Base-by-base conservation (phyloP, 2,113 vertebrate genomes). In the Thomomys bottae region DNA sequence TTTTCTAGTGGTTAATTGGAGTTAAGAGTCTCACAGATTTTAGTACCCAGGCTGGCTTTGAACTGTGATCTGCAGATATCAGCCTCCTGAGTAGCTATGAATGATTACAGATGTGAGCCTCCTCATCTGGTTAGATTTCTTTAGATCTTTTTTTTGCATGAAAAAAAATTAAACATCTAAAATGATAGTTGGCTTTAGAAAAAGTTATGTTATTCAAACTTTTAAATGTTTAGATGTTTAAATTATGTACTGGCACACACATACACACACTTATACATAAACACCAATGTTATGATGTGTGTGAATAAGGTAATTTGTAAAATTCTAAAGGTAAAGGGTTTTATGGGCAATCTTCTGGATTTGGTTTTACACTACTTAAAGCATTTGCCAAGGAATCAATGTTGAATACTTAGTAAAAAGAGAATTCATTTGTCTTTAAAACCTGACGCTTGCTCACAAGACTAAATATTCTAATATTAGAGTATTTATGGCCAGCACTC, bases 381-480 rank as follows among this genome's bases (percentile, higher is more conserved):
- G 30, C 8, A 77, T 68, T 80, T 84, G 34, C 61, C 57, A 83
- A 81, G 9, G 45, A 94, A 66, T n/a, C 66, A 83, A 30, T 78
- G 32, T 68, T 92, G 12, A 70, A 30, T 78, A 84, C 38, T 73
- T 81, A 54, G 24, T 85, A 36, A 86, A 88, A 85, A 89, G 49
- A 57, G 45, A 84, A 45, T 45, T 45, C 45, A 45, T 28, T 92
- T 95, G 57, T 82, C 59, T 92, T 95, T 73, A 63, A 95, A 88
- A 68, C 34, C 17, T 78, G 36, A 34, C 68, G 20, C 5, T 90
- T 88, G 67, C 40, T 75, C 66, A 63, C 32, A 84, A 72, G 77
- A 30, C 68, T 93, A 89, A 90, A 89, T 89, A 92, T 84, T 86
- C 32, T 76, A 73, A 78, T 81, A 89, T 72, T 73, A 92, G 77